phyloP scores from a whole-genome alignment of 2,113 vertebrate genomes.

The Callorhinus ursinus region DNA sequence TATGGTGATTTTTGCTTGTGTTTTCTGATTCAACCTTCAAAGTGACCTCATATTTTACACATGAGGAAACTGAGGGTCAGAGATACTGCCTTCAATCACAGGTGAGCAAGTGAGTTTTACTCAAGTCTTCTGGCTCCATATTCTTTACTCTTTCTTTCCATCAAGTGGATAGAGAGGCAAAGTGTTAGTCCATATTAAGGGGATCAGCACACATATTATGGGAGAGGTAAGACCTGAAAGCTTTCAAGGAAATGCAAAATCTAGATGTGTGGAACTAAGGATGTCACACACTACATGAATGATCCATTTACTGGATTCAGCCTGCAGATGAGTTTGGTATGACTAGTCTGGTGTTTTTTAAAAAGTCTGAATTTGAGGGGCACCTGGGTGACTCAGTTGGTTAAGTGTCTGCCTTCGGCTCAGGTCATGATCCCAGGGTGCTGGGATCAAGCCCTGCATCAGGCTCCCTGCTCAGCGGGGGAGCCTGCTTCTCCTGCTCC shows the following conservation, averaged over 20 bases:
- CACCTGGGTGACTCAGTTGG: no score
- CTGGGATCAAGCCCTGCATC: no score
- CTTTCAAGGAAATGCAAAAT: not conserved
- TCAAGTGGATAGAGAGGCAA: not conserved
- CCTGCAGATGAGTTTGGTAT: not conserved
- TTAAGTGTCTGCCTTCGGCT: no score
- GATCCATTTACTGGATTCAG: not conserved
- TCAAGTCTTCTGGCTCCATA: not conserved
- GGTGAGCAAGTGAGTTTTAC: not conserved
- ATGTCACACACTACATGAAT: not conserved
- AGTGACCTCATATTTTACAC: not conserved
- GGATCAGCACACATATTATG: not conserved
- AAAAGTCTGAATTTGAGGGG: no score
- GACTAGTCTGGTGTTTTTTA: not conserved
- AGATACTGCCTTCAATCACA: not conserved
- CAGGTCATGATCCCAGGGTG: no score
- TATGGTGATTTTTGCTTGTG: not conserved
- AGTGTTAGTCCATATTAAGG: not conserved
- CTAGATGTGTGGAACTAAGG: not conserved
- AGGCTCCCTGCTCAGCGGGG: no score
- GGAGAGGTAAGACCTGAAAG: not conserved
- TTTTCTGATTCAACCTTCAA: not conserved
- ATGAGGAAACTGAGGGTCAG: not conserved
- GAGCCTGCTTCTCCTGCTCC: no score
- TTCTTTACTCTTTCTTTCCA: not conserved